phyloP scores from a whole-genome alignment of 2,888 invertebrate species.

The Priocnemis perturbator region DNA sequence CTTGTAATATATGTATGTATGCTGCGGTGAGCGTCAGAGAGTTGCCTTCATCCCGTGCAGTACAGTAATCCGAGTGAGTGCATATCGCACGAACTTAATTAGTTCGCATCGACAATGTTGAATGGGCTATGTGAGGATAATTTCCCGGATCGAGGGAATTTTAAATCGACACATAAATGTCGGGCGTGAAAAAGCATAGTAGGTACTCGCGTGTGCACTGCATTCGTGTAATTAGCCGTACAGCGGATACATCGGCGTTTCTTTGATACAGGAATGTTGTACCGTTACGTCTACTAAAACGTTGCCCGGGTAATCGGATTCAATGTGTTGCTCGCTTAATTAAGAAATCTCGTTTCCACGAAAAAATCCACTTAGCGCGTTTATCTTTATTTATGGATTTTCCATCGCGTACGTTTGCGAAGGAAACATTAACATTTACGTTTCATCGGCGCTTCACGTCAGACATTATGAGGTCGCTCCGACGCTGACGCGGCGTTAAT shows the following conservation, averaged over 20 bases:
- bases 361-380: slow-evolving; percentile 25
- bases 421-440: no score
- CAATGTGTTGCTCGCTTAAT: slow-evolving; percentile 40
- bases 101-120: no score
- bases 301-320: slow-evolving; percentile 36
- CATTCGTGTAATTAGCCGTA: slow-evolving; percentile 33
- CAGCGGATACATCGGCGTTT: slow-evolving; percentile 29
- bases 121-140: no score
- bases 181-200: neutral
- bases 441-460: no score
- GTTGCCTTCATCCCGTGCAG: no score
- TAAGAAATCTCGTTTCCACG: slow-evolving; percentile 38
- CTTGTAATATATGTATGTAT: no score
- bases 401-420: neutral
- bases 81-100: no score
- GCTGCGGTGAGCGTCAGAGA: no score
- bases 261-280: slow-evolving; percentile 32
- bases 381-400: slow-evolving; percentile 22
- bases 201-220: slow-evolving; percentile 5
- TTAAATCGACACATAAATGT: neutral
- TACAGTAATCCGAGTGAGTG: no score
- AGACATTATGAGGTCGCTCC: no score
- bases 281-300: slow-evolving; percentile 31
- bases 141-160: no score
- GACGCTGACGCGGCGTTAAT: no score